Evolutionary conservation across 2,888 invertebrate genomes (phyloP), one percentile per base, ranked within the genome.

Genomic region (Charanyca ferruginea): DNA sequence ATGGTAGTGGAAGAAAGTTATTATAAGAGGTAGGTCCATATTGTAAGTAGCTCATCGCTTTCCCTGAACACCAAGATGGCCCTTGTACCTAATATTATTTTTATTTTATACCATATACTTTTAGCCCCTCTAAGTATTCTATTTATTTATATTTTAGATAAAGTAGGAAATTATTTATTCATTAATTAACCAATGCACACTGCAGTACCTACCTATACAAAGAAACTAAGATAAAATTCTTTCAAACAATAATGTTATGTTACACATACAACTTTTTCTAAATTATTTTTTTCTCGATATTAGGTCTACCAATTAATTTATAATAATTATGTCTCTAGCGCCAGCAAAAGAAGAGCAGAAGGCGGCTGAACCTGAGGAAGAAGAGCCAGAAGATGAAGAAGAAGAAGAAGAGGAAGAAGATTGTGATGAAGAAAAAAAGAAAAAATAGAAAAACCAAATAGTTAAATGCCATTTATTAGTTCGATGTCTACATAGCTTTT

Each of bases 401-500:
- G 49, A 87, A 69, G 80, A 73, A 53, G 83, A 81, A 62, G 85
- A 83, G 48, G 89, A 90, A 45, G 87, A 85, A 60, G 86, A 86
- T 62, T 80, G 81, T 45, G 90, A 90, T 42, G 90, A 90, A 81
- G 87, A 90, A 58, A 83, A 86, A 52, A 86, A 83, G 54, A 81
- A 65, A 49, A 71, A 73, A 48, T 78, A 80, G 60, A 42, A 28
- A 74, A 49, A 69, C 63, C 66, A 67, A 78, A 81, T 62, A 73
- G 61, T 77, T 72, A 72, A 78, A 68, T 83, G 86, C 86, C 86
- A 87, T 86, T 83, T 74, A 67, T 79, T 79, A 80, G 78, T 80
- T 80, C 77, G 71, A 80, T 76, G 66, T 76, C 59, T 75, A 58
- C 66, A 66, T 80, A 83, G 81, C 55, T 70, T 73, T 62, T 78